Evolutionary conservation across 1,140 invertebrate genomes (phyloP), one percentile per base, ranked within the genome.

Genomic region (Magallana gigas): DNA sequence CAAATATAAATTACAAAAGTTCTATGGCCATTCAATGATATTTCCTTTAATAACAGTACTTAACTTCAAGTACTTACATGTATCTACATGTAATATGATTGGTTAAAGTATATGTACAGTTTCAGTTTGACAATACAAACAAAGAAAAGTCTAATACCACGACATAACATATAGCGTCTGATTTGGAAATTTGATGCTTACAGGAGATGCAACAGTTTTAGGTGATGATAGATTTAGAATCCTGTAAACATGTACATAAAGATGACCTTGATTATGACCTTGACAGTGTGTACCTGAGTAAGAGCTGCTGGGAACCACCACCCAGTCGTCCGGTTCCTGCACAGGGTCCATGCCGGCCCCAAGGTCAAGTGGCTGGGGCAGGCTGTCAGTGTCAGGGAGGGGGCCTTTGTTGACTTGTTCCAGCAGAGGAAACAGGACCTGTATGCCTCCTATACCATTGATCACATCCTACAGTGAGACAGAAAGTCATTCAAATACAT

Each of bases 361-460:
- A 8, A n/a, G 16, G 5, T 23, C 58, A 58, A 48, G 23, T 48
- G 23, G 57, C 81, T 85, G 36, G 36, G 36, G 83, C 56, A 14
- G 16, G 48, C 9, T 59, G 64, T 59, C 58, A 11, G 60, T 86
- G 85, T 76, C 82, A n/a, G 87, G 87, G 57, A 87, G 83, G 12
- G 89, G 90, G 58, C 85, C 85, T 57, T 89, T 92, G 86, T 92
- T 91, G 81, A 94, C 91, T 48, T 95, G 95, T 92, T 96, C 96
- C 48, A 96, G 91, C 18, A 96, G 95, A 1, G 96, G 96, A 92
- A 96, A 95, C 57, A 96, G 93, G 12, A 96, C 95, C 90, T 96
- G 95, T 8, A 96, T 94, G 5, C 96, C 96, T 1, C 96, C 96
- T 76, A 96, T 95, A 85, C 96, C 94, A 90, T 94, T 94, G 48